phyloP scores from a whole-genome alignment of 2,888 invertebrate genomes.

The Eristalis tenax region DNA sequence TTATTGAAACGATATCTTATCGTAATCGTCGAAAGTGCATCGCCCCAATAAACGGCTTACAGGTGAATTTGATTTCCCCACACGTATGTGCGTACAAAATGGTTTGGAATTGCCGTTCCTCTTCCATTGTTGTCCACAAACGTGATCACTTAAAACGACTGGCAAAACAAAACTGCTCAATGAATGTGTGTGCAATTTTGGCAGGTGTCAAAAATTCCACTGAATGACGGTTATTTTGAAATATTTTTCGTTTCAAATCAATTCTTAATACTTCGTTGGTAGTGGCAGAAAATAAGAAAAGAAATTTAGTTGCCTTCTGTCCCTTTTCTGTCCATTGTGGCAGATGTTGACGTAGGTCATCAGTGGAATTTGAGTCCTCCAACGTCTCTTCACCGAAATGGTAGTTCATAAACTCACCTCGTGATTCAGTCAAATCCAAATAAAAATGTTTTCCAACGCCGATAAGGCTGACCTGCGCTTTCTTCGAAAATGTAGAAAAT shows the following conservation, averaged over 20 bases:
- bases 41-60: neutral
- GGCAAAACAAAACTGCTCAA: neutral
- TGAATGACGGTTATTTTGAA: neutral
- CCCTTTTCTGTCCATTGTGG: too few relatives aligned
- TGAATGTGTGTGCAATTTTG: neutral
- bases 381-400: too few relatives aligned
- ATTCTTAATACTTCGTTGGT: too few relatives aligned
- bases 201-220: neutral
- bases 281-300: too few relatives aligned
- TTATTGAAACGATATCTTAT: neutral
- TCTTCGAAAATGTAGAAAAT: neutral
- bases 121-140: neutral
- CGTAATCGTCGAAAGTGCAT: neutral
- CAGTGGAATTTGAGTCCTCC: too few relatives aligned
- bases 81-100: neutral
- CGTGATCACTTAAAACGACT: neutral
- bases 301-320: too few relatives aligned
- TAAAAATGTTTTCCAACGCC: neutral
- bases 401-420: too few relatives aligned
- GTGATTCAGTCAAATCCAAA: neutral
- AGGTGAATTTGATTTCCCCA: neutral
- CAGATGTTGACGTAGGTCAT: too few relatives aligned
- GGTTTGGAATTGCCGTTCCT: neutral
- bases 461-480: neutral
- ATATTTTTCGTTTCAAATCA: too few relatives aligned